phyloP scores from a whole-genome alignment of 1,140 invertebrate genomes.

The Anoplophora glabripennis region DNA sequence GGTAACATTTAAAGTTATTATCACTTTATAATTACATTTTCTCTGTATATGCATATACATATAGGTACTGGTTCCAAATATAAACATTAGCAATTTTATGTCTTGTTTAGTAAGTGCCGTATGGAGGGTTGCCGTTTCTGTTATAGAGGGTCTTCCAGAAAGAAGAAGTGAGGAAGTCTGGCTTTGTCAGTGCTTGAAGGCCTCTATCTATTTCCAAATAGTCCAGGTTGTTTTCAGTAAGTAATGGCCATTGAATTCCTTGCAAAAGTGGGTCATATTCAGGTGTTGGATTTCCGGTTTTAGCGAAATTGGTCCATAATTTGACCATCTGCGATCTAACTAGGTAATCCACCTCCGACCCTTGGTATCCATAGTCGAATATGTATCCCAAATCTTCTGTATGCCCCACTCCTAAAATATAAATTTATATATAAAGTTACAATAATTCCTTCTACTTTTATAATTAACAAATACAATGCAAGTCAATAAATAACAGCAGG shows the following conservation, averaged over 20 bases:
- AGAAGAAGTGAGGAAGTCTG: background rate
- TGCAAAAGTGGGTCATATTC: constrained; percentile 39
- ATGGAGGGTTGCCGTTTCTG: background rate
- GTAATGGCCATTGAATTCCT: constrained; percentile 49
- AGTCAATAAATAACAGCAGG: no score
- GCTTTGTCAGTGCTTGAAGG: background rate
- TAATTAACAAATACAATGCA: no score
- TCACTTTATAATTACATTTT: no score
- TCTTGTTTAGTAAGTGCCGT: background rate
- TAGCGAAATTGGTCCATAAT: constrained; percentile 57
- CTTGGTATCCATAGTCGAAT: constrained; percentile 1
- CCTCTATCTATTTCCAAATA: background rate
- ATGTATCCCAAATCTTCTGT: constrained; percentile 12
- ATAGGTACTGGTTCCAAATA: no score
- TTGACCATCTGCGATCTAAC: constrained; percentile 42
- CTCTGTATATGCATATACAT: no score
- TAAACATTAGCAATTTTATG: no score
- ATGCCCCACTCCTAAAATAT: constrained; percentile 12
- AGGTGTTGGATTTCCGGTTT: constrained; percentile 51
- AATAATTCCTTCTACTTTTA: no score
- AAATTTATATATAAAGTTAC: no score
- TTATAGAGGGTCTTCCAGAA: constrained; percentile 1
- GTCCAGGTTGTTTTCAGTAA: background rate
- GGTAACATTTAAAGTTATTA: no score
- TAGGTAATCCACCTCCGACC: background rate